phyloP scores from a whole-genome alignment of 1,140 invertebrate genomes.

The Polyergus mexicanus region DNA sequence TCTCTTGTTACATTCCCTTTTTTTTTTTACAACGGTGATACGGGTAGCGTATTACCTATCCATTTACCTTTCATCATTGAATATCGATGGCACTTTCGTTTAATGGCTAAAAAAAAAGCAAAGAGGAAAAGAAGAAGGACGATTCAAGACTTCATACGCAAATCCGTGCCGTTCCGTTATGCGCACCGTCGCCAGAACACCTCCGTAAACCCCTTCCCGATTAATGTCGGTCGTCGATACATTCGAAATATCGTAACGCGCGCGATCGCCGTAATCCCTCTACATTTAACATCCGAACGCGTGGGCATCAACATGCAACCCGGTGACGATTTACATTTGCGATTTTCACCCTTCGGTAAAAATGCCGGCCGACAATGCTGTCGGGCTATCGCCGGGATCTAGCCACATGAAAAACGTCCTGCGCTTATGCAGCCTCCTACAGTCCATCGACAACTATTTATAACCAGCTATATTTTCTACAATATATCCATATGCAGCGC shows the following conservation, averaged over 20 bases:
- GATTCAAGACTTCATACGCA: slow-evolving; percentile 28
- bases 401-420: slow-evolving; percentile 51
- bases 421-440: slow-evolving; percentile 59
- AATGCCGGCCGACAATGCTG: slow-evolving; percentile 50
- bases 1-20: slow-evolving; percentile 65
- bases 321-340: slow-evolving; percentile 65
- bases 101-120: neutral
- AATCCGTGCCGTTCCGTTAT: slow-evolving; percentile 52
- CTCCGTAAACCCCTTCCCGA: slow-evolving; percentile 43
- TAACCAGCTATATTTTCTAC: slow-evolving; percentile 33
- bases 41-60: slow-evolving; percentile 54
- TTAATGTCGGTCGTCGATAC: slow-evolving; percentile 54
- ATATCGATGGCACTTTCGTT: slow-evolving; percentile 60
- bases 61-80: slow-evolving; percentile 60
- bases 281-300: slow-evolving; percentile 59
- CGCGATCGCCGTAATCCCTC: slow-evolving; percentile 46
- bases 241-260: slow-evolving; percentile 63
- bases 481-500: neutral
- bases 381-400: slow-evolving; percentile 55
- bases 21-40: slow-evolving; percentile 54
- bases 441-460: slow-evolving; percentile 52
- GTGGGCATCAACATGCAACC: slow-evolving; percentile 61
- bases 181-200: slow-evolving; percentile 1
- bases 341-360: slow-evolving; percentile 59
- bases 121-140: neutral